These are phyloP conservation scores for Dynastes hyllus DNA, from an alignment of 2,888 invertebrate species.

Conservation along the genomic window DNA sequence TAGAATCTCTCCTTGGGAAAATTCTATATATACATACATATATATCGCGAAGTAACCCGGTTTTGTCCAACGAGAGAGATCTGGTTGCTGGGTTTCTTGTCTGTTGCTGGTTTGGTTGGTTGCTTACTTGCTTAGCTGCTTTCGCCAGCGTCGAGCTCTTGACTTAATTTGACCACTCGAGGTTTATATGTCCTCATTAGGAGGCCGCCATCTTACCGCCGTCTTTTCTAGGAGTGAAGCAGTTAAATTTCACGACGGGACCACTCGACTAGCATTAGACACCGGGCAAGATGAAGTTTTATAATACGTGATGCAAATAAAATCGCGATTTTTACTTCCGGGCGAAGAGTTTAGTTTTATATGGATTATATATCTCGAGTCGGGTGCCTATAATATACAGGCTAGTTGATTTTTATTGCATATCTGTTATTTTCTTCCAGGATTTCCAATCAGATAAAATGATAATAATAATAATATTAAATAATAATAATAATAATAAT, in stretches of 20 bases:
- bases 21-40: slow-evolving; percentile 27
- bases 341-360: too few relatives aligned
- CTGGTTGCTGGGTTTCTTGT: too few relatives aligned
- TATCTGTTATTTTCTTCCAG: too few relatives aligned
- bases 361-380: too few relatives aligned
- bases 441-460: too few relatives aligned
- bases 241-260: slow-evolving; percentile 21
- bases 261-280: slow-evolving; percentile 29
- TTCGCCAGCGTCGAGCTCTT: slow-evolving; percentile 6
- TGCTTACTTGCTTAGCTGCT: too few relatives aligned
- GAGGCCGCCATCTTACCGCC: slow-evolving; percentile 8
- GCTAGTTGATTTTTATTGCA: too few relatives aligned
- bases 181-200: slow-evolving; percentile 51
- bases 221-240: slow-evolving; percentile 9
- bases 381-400: too few relatives aligned
- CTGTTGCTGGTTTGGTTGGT: too few relatives aligned
- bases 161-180: slow-evolving; percentile 50
- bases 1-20: slow-evolving; percentile 11
- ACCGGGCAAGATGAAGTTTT: slow-evolving; percentile 16
- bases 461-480: too few relatives aligned
- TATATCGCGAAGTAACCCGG: slow-evolving; percentile 1
- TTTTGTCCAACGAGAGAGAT: too few relatives aligned
- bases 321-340: slow-evolving; percentile 4
- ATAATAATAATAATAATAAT: too few relatives aligned
- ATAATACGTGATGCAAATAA: not conserved